These are phyloP conservation scores for Halcyon senegalensis DNA, from an alignment of 2,113 vertebrate genomes.

Conservation along the genomic window DNA sequence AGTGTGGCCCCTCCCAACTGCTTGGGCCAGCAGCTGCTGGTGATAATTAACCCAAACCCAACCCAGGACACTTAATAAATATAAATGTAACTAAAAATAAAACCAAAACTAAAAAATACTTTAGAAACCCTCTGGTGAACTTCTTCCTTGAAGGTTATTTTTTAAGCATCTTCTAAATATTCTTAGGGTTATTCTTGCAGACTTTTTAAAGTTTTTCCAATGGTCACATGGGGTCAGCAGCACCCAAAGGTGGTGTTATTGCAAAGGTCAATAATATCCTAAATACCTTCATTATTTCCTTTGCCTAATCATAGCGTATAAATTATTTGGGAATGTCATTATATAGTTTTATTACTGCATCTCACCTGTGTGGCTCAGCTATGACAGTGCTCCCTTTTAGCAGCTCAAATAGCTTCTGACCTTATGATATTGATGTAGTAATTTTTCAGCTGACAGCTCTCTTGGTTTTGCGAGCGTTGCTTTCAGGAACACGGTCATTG, in stretches of 20 bases:
- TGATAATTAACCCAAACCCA: too few species aligned
- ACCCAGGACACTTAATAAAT: too few species aligned
- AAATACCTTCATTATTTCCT: not conserved
- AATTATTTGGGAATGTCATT: not conserved
- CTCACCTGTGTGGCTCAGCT: not conserved
- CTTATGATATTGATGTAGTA: not conserved
- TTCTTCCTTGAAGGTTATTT: not conserved
- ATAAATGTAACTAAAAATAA: not conserved
- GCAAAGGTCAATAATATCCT: not conserved
- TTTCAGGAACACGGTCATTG: not conserved
- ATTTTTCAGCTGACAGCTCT: not conserved
- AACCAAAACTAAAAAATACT: not conserved
- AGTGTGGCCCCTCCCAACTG: too few species aligned
- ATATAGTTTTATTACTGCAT: not conserved
- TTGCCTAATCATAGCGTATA: not conserved
- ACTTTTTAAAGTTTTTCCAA: rapidly evolving
- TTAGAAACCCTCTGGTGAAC: not conserved
- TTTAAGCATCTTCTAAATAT: not conserved
- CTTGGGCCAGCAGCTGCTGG: too few species aligned
- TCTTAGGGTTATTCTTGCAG: not conserved
- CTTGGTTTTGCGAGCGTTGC: not conserved
- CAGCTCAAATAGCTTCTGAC: not conserved
- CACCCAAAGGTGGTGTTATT: not conserved
- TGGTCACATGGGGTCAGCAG: not conserved
- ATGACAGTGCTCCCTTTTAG: not conserved